Base-by-base conservation (phyloP, 2,113 vertebrate species). In the Pleuronectes platessa region DNA sequence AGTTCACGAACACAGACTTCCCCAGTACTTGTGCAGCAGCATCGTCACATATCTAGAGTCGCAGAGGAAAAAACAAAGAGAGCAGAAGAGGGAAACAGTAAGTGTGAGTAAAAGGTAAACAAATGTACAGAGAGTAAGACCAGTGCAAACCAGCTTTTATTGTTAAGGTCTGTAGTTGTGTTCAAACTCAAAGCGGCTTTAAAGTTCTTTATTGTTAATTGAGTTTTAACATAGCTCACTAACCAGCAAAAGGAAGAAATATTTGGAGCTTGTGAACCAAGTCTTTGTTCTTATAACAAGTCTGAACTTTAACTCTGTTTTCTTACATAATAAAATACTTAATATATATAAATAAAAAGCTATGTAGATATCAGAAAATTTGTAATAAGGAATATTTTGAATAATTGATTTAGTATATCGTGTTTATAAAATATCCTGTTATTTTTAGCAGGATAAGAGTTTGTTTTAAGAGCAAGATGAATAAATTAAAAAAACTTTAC, bases 1-100 rank as follows among this genome's bases (percentile, higher is more conserved):
- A 99, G 88, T 97, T 98, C 73, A 99, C 96, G 86, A 98, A 99
- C 62, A 98, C 88, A 3, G 94, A 86, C 69, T 94, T 97, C 21
- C 97, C 98, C 74, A 99, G 94, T 5, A 96, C 78, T 0, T 61
- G 84, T 20, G 88, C 79, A 37, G 96, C 94, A 51, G 97, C 89
- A 18, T 95, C 92, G 70, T 98, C 97, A 85, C 96, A 90, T 58
- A 89, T 74, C 97, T 98, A 76, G 24, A 62, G 20, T 12, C 40
- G 58, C 23, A 51, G 47, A 18, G 47, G 47, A 42, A 42, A 40
- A 42, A 42, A 12, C 40, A 42, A 42, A 13, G 12, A 42, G 17
- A 18, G 4, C 4, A 11, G 40, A 63, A 13, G n/a, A 26, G 0
- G 2, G 47, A 2, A 42, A 2, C 60, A 59, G 2, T 7, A n/a